Base-by-base conservation (phyloP, 2,113 vertebrate species). In the Platichthys flesus region DNA sequence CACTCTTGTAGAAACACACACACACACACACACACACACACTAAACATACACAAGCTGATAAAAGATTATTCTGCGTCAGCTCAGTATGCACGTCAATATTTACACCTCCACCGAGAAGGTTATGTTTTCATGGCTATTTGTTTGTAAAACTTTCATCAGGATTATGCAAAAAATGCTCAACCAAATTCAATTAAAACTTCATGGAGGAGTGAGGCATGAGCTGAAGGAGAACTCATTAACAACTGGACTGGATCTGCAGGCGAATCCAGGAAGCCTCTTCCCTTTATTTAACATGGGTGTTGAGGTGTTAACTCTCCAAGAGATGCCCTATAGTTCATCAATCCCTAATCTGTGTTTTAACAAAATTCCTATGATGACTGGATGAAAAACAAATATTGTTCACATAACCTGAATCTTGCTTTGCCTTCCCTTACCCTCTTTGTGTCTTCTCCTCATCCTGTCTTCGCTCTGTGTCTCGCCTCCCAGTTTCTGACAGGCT, bases 401-500 rank as follows among this genome's bases (percentile, higher is more conserved):
- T 67, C 2, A 59, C 59, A 71, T 60, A 59, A 78, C 70, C 40
- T 65, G 28, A 24, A 40, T 76, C 0, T 6, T 45, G 26, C 28
- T 23, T 42, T 35, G 5, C 26, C 13, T 73, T 63, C 54, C 66
- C n/a, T 73, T 13, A 62, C 26, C 35, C 37, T 26, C 21, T 60
- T 24, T 23, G 52, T 67, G 24, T 60, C 42, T 64, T 66, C 67
- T 35, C 58, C 51, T 71, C 57, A 9, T 42, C 61, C 37, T 26
- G 21, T 70, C 63, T 64, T 67, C 49, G 24, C 16, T 77, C 58
- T 26, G 24, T 69, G 26, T 79, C 2, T 37, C 75, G 66, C 75
- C 60, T 64, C 63, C 52, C 37, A 66, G 64, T 80, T 71, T 71
- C 82, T 85, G 83, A 85, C 70, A 78, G 45, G 20, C 62, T 81